Evolutionary conservation across 2,113 vertebrate species (phyloP).

Genomic region (Syrrhaptes paradoxus): DNA sequence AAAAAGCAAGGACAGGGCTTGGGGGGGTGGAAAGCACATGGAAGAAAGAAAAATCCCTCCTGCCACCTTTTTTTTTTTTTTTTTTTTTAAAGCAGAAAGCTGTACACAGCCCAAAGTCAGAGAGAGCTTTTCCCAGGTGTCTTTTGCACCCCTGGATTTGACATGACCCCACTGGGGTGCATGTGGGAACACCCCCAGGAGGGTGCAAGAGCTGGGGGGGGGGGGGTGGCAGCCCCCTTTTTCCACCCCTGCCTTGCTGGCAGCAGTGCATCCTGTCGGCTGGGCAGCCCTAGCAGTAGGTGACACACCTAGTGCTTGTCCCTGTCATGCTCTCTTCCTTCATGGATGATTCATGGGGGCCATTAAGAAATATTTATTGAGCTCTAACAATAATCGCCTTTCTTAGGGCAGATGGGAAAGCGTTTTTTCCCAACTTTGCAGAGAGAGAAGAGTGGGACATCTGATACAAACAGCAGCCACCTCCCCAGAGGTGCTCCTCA

Average conservation of each 20-base stretch:
- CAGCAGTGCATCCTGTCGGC: rapidly evolving
- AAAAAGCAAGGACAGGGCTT: background rate
- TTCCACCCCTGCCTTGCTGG: background rate
- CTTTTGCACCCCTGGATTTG: background rate
- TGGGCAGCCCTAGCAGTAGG: background rate
- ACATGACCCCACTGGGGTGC: no score
- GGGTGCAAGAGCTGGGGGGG: background rate
- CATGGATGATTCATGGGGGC: background rate
- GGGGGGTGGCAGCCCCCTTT: background rate
- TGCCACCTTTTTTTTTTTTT: background rate
- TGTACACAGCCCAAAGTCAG: background rate
- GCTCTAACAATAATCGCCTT: background rate
- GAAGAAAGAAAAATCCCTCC: background rate
- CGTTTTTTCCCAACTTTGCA: background rate
- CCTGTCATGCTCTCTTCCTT: background rate
- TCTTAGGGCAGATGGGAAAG: background rate
- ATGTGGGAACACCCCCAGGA: rapidly evolving
- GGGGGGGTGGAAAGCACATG: no score
- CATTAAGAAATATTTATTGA: background rate
- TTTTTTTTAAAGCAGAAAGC: background rate
- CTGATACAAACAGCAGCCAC: background rate
- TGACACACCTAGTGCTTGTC: background rate
- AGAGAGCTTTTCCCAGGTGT: background rate
- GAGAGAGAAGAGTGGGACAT: background rate
- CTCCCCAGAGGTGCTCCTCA: background rate